A percentile compares a stretch with the other conserved stretches of the same genome.
These are phyloP conservation scores for Darevskia nairensis DNA, from an alignment of 2,797 vertebrate species.

Conservation along the genomic window DNA sequence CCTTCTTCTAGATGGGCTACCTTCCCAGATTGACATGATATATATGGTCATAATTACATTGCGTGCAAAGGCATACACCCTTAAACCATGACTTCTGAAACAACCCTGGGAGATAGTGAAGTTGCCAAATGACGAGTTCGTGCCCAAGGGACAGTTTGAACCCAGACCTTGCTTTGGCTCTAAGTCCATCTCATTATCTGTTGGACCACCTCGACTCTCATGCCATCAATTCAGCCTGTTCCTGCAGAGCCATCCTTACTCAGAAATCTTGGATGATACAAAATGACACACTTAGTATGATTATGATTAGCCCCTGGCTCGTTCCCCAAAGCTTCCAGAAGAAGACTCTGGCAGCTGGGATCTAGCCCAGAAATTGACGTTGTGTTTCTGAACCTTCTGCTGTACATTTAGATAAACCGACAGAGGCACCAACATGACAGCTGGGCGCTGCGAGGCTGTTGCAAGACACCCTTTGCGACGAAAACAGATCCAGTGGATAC, in stretches of 20 bases:
- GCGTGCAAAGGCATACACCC: background rate
- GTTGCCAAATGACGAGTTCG: background rate
- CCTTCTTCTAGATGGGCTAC: no score
- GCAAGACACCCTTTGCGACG: slow-evolving; percentile 42
- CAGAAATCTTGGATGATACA: background rate
- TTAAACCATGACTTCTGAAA: background rate
- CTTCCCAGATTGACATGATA: no score
- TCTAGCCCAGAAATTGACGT: background rate
- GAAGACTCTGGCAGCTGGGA: slow-evolving; percentile 39
- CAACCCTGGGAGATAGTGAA: background rate
- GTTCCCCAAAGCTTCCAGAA: background rate
- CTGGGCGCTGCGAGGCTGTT: slow-evolving; percentile 41
- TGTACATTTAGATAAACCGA: slow-evolving; percentile 51
- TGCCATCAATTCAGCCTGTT: background rate
- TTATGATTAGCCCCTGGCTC: background rate
- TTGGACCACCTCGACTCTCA: background rate
- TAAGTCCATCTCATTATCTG: background rate
- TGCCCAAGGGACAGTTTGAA: background rate
- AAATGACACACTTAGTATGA: slow-evolving; percentile 2
- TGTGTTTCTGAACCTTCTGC: slow-evolving; percentile 52
- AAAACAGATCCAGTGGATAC: slow-evolving; percentile 50
- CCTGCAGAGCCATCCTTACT: background rate
- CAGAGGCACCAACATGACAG: slow-evolving; percentile 59
- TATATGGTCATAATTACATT: background rate
- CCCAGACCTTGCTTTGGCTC: background rate